Evolutionary conservation across 2,113 vertebrate species (phyloP).

Genomic region (Tupaia chinensis): DNA sequence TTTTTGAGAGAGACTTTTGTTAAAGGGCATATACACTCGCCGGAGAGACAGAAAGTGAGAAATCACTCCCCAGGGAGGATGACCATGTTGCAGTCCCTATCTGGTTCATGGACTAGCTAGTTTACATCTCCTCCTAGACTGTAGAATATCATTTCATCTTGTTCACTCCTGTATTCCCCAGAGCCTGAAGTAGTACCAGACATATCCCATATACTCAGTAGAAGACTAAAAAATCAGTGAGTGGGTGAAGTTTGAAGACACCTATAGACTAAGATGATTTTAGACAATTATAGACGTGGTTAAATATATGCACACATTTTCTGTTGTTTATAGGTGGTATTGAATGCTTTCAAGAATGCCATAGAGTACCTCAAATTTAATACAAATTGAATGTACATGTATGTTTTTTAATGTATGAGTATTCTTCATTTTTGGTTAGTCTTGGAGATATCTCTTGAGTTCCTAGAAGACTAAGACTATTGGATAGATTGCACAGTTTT

Average conservation of each 20-base stretch:
- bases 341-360: not conserved
- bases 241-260: not conserved
- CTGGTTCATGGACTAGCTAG: not conserved
- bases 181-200: not conserved
- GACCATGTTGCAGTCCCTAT: too few species aligned
- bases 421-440: conserved; percentile 2
- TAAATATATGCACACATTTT: not conserved
- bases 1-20: not conserved
- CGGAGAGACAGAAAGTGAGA: too few species aligned
- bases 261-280: not conserved
- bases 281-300: not conserved
- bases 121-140: not conserved
- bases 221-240: not conserved
- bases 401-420: not conserved
- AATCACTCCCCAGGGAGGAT: too few species aligned
- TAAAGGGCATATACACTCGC: too few species aligned
- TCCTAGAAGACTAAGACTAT: not conserved
- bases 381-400: not conserved
- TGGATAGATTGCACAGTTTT: not conserved
- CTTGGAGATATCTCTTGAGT: conserved; percentile 1
- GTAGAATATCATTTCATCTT: not conserved
- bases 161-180: not conserved
- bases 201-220: not conserved
- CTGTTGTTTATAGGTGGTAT: not conserved
- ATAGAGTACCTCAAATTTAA: conserved; percentile 24